Percentiles rank a stretch among this genome's conserved stretches.
These are phyloP conservation scores for Strigamia crassipes DNA, from an alignment of 2,888 invertebrate genomes.

Conservation along the genomic window DNA sequence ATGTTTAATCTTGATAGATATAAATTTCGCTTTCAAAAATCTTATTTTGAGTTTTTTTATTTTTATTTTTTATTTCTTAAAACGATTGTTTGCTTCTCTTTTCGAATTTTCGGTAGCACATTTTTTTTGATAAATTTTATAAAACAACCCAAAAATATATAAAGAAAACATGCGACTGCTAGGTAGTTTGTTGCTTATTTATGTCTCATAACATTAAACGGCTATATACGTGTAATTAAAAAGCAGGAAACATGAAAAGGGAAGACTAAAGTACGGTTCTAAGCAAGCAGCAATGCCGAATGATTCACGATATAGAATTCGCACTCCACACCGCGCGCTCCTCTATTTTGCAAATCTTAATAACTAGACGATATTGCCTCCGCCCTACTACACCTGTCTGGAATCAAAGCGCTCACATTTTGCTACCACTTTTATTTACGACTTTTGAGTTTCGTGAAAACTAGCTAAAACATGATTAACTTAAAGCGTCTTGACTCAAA, in stretches of 20 bases:
- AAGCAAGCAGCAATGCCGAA: not conserved
- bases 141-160: too few relatives aligned
- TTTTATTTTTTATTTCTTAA: not conserved
- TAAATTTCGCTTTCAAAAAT: not conserved
- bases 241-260: conserved; percentile 5
- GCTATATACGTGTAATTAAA: conserved; percentile 2
- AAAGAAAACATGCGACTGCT: too few relatives aligned
- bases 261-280: not conserved
- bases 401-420: not conserved
- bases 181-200: conserved; percentile 23
- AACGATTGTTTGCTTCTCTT: not conserved
- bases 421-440: conserved; percentile 19
- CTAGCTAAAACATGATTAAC: not conserved
- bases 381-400: conserved; percentile 31
- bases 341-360: not conserved
- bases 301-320: not conserved
- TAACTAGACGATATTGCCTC: conserved; percentile 2
- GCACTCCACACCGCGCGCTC: not conserved
- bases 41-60: not conserved
- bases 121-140: too few relatives aligned
- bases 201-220: conserved; percentile 3
- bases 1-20: not conserved
- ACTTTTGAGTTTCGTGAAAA: not conserved
- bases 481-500: not conserved
- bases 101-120: not conserved